phyloP scores from a whole-genome alignment of 2,113 vertebrate genomes.

The Chloropsis cyanopogon region DNA sequence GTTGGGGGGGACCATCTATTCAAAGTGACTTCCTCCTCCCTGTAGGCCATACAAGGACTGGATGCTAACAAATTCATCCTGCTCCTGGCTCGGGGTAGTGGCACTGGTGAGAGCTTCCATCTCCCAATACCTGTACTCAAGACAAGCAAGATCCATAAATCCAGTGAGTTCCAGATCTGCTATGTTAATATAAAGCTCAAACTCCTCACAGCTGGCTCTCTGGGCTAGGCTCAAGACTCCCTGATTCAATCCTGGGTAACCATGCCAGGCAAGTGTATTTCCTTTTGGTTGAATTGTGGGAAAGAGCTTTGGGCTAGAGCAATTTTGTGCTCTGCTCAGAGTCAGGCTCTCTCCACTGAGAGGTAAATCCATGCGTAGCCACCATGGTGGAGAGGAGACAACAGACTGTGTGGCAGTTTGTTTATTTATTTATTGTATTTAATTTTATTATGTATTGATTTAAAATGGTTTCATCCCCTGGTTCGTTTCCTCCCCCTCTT shows the following conservation, averaged over 20 bases:
- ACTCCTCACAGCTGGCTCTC: not conserved
- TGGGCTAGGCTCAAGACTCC: not conserved
- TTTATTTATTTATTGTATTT: too few relatives aligned
- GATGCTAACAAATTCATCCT: not conserved
- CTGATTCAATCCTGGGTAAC: not conserved
- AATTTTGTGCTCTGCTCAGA: not conserved
- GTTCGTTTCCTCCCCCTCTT: too few relatives aligned
- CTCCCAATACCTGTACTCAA: rapidly evolving
- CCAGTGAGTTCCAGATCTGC: not conserved
- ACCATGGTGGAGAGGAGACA: not conserved
- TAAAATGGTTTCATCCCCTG: too few relatives aligned
- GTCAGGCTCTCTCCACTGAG: not conserved
- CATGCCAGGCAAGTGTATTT: not conserved
- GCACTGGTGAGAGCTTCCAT: not conserved
- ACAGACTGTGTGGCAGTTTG: too few relatives aligned
- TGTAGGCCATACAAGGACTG: not conserved
- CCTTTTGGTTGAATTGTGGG: not conserved
- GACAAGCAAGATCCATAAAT: not conserved
- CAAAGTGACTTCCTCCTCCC: not conserved
- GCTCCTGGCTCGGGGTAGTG: not conserved
- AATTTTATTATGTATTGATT: too few relatives aligned
- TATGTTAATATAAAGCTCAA: not conserved
- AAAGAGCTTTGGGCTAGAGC: not conserved
- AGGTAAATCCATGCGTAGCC: not conserved
- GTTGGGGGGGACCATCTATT: not conserved